These are phyloP conservation scores for Callaeas wilsoni DNA, from an alignment of 2,113 vertebrate species.

Conservation along the genomic window DNA sequence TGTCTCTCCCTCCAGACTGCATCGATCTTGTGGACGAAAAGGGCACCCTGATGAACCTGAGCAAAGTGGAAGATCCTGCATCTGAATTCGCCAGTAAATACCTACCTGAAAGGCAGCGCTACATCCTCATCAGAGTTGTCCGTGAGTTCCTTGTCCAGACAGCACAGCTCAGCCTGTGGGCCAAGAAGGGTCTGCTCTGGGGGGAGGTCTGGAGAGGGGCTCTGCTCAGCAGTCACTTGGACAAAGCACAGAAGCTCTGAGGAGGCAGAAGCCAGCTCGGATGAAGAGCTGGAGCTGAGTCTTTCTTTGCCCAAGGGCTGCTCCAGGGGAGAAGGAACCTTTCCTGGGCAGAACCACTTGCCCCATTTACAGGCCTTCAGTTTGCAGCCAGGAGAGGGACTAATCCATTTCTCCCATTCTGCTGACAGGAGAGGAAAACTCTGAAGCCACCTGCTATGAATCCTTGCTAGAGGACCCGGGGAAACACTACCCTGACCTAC, in stretches of 20 bases:
- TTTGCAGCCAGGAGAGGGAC: neutral
- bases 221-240: neutral
- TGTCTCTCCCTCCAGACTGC: neutral
- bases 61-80: neutral
- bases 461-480: slow-evolving; percentile 51
- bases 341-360: neutral
- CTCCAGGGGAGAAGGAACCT: neutral
- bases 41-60: slow-evolving; percentile 10
- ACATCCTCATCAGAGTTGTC: slow-evolving; percentile 20
- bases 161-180: neutral
- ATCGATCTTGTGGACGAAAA: slow-evolving; percentile 35
- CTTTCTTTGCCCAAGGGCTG: neutral
- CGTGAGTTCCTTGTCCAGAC: neutral
- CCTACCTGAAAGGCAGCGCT: slow-evolving; percentile 6
- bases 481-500: neutral
- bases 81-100: neutral
- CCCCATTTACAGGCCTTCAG: neutral
- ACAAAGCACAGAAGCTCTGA: neutral
- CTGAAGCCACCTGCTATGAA: neutral
- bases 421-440: neutral
- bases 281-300: neutral
- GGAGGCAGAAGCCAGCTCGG: neutral
- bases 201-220: neutral
- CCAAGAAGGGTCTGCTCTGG: neutral
- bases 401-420: neutral